phyloP scores from a whole-genome alignment of 2,888 invertebrate species.

The Metellina segmentata region DNA sequence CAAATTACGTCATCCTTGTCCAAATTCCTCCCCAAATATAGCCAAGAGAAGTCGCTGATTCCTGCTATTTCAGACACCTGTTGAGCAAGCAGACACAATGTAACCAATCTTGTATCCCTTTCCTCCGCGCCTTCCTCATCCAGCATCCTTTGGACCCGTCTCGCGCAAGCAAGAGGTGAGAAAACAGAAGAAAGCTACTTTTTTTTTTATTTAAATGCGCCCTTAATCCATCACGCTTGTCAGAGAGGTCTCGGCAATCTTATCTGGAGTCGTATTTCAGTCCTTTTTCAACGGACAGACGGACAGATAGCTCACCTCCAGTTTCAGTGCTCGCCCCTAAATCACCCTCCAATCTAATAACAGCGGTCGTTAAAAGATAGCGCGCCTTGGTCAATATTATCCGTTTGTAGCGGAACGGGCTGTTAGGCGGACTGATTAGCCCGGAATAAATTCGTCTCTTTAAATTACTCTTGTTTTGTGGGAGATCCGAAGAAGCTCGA shows the following conservation, averaged over 20 bases:
- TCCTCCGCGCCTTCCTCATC: background rate
- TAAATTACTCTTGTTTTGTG: too few species aligned
- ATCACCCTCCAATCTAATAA: too few species aligned
- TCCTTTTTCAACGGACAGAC: too few species aligned
- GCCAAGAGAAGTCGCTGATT: background rate
- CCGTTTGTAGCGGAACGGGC: too few species aligned
- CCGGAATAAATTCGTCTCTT: too few species aligned
- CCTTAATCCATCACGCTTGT: conserved; percentile 51
- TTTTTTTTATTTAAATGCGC: conserved; percentile 23
- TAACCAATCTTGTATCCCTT: conserved; percentile 29
- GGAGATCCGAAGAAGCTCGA: too few species aligned
- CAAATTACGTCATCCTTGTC: background rate
- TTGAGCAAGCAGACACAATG: conserved; percentile 10
- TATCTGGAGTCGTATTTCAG: conserved; percentile 25
- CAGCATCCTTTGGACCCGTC: conserved; percentile 34
- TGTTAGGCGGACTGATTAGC: too few species aligned
- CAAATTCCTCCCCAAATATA: conserved; percentile 15
- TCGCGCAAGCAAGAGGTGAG: background rate
- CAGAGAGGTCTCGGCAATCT: conserved; percentile 19
- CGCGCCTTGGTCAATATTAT: too few species aligned
- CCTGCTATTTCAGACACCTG: background rate
- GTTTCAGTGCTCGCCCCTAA: too few species aligned
- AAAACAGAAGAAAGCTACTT: background rate
- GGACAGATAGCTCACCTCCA: too few species aligned
- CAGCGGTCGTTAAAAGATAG: too few species aligned